A percentile compares a stretch with the other conserved stretches of the same genome.
Conservation (phyloP, 2,888 invertebrate genomes). For the Ecliptopera silaceata region DNA sequence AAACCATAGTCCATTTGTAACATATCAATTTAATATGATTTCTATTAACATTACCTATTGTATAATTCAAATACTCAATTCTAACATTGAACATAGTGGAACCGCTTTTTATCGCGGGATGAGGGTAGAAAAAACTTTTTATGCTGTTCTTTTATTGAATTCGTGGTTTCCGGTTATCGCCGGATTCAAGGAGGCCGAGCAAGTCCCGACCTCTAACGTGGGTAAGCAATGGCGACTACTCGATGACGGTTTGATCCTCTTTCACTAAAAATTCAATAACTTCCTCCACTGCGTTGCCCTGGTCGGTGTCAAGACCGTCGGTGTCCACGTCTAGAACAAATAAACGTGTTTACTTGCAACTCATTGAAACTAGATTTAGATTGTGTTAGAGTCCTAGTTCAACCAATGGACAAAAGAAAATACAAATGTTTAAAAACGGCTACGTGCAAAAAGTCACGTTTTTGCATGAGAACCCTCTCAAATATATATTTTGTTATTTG, state of each 20-base stretch:
- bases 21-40: constrained; percentile 80
- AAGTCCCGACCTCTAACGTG: constrained; percentile 60
- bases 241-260: constrained; percentile 93
- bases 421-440: too few relatives aligned
- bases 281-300: constrained; percentile 95
- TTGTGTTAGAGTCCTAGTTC: too few relatives aligned
- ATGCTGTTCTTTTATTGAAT: constrained; percentile 50
- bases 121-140: constrained; percentile 61
- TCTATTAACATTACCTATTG: constrained; percentile 79
- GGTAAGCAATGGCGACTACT: constrained; percentile 82
- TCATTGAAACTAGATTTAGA: background rate
- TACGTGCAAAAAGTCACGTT: too few relatives aligned
- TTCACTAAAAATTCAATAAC: constrained; percentile 98
- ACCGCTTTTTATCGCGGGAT: constrained; percentile 47
- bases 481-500: too few relatives aligned
- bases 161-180: constrained; percentile 37
- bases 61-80: constrained; percentile 71
- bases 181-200: constrained; percentile 55
- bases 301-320: constrained; percentile 94
- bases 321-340: constrained; percentile 92
- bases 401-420: too few relatives aligned
- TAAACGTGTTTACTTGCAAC: constrained; percentile 24
- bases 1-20: constrained; percentile 73
- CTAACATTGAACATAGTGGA: constrained; percentile 67
- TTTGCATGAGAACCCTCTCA: too few relatives aligned